Evolutionary conservation across 2,113 vertebrate genomes (phyloP), one percentile per base, ranked within the genome.

Genomic region (Neodontobutis hainanensis): DNA sequence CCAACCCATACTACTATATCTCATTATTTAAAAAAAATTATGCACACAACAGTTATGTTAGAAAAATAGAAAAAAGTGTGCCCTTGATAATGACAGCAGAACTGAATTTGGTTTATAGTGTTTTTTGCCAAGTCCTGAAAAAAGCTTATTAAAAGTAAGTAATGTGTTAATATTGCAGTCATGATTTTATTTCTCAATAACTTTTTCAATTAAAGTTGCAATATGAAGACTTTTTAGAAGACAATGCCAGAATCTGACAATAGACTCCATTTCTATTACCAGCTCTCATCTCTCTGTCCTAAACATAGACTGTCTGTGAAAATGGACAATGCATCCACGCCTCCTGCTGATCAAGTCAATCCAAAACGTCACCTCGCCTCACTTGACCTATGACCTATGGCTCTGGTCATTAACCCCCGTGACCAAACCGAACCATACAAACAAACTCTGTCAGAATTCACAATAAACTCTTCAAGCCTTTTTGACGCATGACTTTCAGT

Each of bases 141-240:
- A 14, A 58, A 42, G 15, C 56, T 58, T n/a, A 58, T 58, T 58
- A 58, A 58, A 42, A 43, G 8, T 11, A 43, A 43, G 42, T 43
- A 58, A 43, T 43, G 38, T 19, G 38, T 58, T 58, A 42, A 58
- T 43, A 15, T 11, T 58, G 38, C 40, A 40, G 36, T 36, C 40
- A 16, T 58, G 56, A 58, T 43, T 58, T 58, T 16, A 36, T n/a
- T 34, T 55, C 7, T 27, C 19, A 27, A 27, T 7, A 55, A 36
- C 52, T 55, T 55, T 55, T 55, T 36, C 38, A 58, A 58, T 58
- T 58, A 58, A 43, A 58, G n/a, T 38, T 5, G 56, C 56, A 43
- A 11, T 58, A 43, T 15, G 40, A n/a, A 11, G 8, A 58, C 40
- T 19, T 16, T 19, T 16, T n/a, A 19, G n/a, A 42, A 57, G 56